These are phyloP conservation scores for Drosophila sordidula DNA, from an alignment of 2,888 invertebrate genomes.

Conservation along the genomic window DNA sequence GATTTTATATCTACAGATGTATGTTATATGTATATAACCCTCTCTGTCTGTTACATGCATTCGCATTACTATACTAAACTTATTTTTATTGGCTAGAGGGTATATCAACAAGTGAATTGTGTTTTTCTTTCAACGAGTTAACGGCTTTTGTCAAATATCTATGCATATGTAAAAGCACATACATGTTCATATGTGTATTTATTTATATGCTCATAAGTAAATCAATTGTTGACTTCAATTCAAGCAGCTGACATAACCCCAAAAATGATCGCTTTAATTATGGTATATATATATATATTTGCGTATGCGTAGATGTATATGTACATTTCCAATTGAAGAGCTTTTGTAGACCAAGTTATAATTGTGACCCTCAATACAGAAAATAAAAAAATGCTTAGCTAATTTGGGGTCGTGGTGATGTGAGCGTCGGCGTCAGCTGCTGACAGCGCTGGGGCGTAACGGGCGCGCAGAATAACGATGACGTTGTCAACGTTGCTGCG, in stretches of 20 bases:
- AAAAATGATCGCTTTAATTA: conserved; percentile 1
- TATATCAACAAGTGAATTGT: conserved; percentile 2
- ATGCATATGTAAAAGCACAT: background rate
- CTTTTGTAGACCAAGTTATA: conserved; percentile 39
- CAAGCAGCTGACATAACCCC: conserved; percentile 16
- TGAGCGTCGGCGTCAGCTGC: conserved; percentile 23
- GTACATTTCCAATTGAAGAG: conserved; percentile 8
- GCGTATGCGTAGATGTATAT: background rate
- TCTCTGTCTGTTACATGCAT: no score
- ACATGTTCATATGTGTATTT: background rate
- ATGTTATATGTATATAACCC: no score
- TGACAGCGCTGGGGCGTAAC: conserved; percentile 62
- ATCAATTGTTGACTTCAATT: conserved; percentile 10
- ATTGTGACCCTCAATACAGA: conserved; percentile 32
- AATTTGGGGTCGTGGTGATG: conserved; percentile 46
- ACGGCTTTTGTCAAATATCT: conserved; percentile 4
- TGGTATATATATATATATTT: background rate
- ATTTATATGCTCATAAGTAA: conserved; percentile 6
- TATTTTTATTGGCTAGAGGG: background rate
- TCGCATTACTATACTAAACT: no score
- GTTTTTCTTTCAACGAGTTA: background rate
- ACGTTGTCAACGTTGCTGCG: conserved; percentile 49
- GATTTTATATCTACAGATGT: no score
- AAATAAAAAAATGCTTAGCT: conserved; percentile 17
- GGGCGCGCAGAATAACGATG: conserved; percentile 54